Evolutionary conservation across 2,113 vertebrate species (phyloP).

Genomic region (Anolis sagrei): DNA sequence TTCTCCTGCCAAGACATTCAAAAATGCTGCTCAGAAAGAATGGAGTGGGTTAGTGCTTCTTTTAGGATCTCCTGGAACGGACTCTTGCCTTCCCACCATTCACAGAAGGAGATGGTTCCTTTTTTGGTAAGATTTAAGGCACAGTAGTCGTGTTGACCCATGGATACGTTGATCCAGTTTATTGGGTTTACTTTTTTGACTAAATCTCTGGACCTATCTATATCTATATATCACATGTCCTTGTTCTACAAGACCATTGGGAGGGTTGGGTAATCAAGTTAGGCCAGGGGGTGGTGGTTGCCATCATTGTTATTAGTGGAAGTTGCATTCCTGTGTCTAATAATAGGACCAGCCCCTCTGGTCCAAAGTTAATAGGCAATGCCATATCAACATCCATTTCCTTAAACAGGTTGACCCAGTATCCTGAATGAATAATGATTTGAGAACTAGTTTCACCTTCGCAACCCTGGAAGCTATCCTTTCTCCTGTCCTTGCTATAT

Average conservation of each 20-base stretch:
- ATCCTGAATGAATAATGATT: background rate
- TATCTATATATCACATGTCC: background rate
- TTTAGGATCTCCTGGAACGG: no score
- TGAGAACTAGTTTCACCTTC: background rate
- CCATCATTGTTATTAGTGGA: background rate
- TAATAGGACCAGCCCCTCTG: background rate
- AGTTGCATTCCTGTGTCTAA: background rate
- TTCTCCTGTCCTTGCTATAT: slow-evolving; percentile 20
- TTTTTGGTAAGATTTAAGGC: no score
- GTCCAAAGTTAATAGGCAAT: background rate
- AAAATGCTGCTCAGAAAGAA: no score
- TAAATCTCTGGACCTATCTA: no score
- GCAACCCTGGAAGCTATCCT: background rate
- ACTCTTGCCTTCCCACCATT: no score
- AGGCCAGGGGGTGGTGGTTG: background rate
- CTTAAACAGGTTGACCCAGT: background rate
- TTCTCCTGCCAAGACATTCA: no score
- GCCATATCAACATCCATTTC: background rate
- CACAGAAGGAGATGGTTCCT: no score
- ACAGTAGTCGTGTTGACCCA: no score
- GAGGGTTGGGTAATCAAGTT: background rate
- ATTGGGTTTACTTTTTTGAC: no score
- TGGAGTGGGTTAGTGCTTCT: no score
- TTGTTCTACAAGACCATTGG: background rate
- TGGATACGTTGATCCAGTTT: no score